Conservation (phyloP, 2,888 invertebrate genomes). For the Chorisops tibialis region DNA sequence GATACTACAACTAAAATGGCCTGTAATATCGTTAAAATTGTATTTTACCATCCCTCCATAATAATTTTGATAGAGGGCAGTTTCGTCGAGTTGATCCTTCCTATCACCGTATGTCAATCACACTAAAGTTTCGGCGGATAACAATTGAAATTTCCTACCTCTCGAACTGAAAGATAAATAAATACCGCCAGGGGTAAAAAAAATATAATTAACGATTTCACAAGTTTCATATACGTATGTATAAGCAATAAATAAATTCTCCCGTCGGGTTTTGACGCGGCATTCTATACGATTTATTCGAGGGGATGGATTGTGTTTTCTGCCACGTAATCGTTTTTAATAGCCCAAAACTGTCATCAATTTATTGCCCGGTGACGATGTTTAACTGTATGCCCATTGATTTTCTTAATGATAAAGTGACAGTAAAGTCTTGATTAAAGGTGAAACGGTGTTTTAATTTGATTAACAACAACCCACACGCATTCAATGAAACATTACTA, state of each 20-base stretch:
- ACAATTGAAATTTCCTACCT: too few species aligned
- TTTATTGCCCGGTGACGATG: constrained; percentile 7
- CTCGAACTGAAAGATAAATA: too few species aligned
- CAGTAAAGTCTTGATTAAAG: constrained; percentile 6
- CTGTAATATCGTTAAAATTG: too few species aligned
- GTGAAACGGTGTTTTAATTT: constrained; percentile 9
- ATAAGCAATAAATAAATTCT: too few species aligned
- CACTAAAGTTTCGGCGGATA: too few species aligned
- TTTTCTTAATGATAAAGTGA: neutral
- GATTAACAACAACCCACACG: constrained; percentile 6
- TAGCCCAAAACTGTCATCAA: constrained; percentile 19
- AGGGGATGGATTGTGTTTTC: neutral
- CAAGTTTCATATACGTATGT: constrained; percentile 8
- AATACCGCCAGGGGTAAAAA: neutral
- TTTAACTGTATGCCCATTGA: neutral
- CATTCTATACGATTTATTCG: too few species aligned
- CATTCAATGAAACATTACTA: neutral
- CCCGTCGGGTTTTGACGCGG: too few species aligned
- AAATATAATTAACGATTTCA: constrained; percentile 17
- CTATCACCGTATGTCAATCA: too few species aligned
- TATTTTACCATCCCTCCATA: too few species aligned
- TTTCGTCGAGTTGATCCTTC: too few species aligned
- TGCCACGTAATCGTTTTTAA: constrained; percentile 23
- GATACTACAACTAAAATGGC: too few species aligned
- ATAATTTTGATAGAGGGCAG: too few species aligned